These are phyloP conservation scores for Rhyacophila brunnea DNA, from an alignment of 1,140 invertebrate species.

Conservation along the genomic window DNA sequence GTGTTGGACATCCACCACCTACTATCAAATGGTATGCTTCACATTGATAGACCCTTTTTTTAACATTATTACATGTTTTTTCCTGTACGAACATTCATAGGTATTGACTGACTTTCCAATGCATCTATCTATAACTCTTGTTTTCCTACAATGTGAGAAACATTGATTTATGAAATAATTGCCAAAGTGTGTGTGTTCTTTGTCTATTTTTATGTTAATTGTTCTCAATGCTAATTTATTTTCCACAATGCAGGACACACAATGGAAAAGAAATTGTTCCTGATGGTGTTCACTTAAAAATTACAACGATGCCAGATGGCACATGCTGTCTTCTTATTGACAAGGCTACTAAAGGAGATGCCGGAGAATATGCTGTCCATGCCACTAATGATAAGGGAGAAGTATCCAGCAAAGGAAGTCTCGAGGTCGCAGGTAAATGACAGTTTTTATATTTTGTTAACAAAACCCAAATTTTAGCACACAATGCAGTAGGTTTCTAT, in stretches of 20 bases:
- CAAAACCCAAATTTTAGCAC: background rate
- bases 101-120: too few species aligned
- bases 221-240: background rate
- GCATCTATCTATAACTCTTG: too few species aligned
- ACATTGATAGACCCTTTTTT: too few species aligned
- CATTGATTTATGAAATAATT: background rate
- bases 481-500: too few species aligned
- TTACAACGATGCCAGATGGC: slow-evolving; percentile 68
- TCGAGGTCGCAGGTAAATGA: slow-evolving; percentile 61
- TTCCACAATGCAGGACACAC: slow-evolving; percentile 53
- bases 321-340: slow-evolving; percentile 65
- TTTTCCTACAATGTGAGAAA: slow-evolving; percentile 4
- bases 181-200: background rate
- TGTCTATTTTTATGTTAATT: slow-evolving; percentile 1
- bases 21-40: slow-evolving; percentile 76
- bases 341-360: slow-evolving; percentile 65
- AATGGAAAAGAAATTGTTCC: slow-evolving; percentile 75
- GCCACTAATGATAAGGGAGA: slow-evolving; percentile 76
- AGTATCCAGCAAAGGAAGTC: slow-evolving; percentile 64
- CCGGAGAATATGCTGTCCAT: slow-evolving; percentile 72
- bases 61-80: too few species aligned
- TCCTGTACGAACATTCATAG: too few species aligned
- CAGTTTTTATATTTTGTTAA: background rate
- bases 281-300: slow-evolving; percentile 66
- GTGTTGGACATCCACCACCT: slow-evolving; percentile 70